Conservation (phyloP, 37 sponge, comb jelly and placozoan species). For the Diacarnus erythraeanus region DNA sequence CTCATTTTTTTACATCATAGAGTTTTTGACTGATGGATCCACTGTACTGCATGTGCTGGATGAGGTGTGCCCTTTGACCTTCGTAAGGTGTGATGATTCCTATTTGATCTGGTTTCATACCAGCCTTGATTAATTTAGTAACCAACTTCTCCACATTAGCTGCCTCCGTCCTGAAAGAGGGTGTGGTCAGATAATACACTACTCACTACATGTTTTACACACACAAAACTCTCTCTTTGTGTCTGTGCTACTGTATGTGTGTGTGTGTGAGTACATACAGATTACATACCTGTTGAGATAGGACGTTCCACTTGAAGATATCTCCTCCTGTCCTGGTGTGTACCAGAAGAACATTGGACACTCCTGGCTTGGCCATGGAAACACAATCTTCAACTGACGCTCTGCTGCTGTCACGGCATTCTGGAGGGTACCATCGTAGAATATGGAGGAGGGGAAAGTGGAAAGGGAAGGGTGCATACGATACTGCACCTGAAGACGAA, state of each 20-base stretch:
- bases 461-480: conserved; percentile 95
- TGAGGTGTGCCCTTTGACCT: conserved; percentile 95
- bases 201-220: too few species aligned
- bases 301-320: conserved; percentile 87
- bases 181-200: neutral
- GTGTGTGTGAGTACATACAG: conserved; percentile 18
- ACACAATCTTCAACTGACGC: conserved; percentile 63
- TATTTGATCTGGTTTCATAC: conserved; percentile 88
- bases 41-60: conserved; percentile 90
- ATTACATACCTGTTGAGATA: conserved; percentile 85
- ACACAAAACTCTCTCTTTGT: too few species aligned
- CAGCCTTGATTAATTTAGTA: conserved; percentile 87
- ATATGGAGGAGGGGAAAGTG: conserved; percentile 86
- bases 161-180: conserved; percentile 53
- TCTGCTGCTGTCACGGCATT: conserved; percentile 88
- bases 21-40: conserved; percentile 85
- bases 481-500: conserved; percentile 89
- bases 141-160: conserved; percentile 93
- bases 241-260: conserved; percentile 13
- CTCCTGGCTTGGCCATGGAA: conserved; percentile 86
- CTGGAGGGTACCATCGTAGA: conserved; percentile 97
- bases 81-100: conserved; percentile 98
- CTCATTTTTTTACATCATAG: conserved; percentile 80
- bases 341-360: conserved; percentile 96
- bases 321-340: conserved; percentile 91